phyloP scores from a whole-genome alignment of 2,888 invertebrate genomes.

The Eutolmus rufibarbis region DNA sequence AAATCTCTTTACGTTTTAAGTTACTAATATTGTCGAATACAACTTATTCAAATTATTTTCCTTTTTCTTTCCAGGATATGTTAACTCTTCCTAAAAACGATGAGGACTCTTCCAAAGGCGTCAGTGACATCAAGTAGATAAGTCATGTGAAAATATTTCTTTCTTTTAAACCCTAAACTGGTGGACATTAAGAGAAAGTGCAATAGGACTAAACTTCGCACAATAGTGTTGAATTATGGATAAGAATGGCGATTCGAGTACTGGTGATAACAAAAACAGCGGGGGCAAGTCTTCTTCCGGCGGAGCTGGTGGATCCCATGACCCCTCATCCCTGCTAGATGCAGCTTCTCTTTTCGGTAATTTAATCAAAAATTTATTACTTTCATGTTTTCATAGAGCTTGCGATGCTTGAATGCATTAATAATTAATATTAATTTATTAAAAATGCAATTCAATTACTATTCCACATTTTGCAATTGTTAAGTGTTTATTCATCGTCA shows the following conservation, averaged over 20 bases:
- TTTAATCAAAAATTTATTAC: conserved; percentile 53
- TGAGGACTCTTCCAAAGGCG: not conserved
- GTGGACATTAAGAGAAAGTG: conserved; percentile 24
- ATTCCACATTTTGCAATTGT: too few relatives aligned
- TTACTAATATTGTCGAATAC: not conserved
- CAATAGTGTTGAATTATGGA: conserved; percentile 67
- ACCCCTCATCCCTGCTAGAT: conserved; percentile 78
- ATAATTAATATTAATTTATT: not conserved
- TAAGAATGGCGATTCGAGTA: conserved; percentile 77
- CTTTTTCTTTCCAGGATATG: not conserved
- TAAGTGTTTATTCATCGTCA: too few relatives aligned
- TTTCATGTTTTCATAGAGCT: not conserved
- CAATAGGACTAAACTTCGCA: not conserved
- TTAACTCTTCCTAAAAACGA: not conserved
- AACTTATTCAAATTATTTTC: not conserved
- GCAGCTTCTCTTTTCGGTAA: conserved; percentile 78
- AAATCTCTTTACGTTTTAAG: not conserved
- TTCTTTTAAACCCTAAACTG: not conserved
- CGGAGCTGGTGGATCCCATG: conserved; percentile 67
- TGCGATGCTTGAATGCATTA: too few relatives aligned
- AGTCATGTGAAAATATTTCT: conserved; percentile 27
- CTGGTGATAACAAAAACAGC: conserved; percentile 64
- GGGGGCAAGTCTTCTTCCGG: conserved; percentile 64
- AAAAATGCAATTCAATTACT: not conserved
- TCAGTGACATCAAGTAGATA: not conserved